Conservation (phyloP, 2,888 invertebrate genomes). For the Listrodromus nycthemerus region DNA sequence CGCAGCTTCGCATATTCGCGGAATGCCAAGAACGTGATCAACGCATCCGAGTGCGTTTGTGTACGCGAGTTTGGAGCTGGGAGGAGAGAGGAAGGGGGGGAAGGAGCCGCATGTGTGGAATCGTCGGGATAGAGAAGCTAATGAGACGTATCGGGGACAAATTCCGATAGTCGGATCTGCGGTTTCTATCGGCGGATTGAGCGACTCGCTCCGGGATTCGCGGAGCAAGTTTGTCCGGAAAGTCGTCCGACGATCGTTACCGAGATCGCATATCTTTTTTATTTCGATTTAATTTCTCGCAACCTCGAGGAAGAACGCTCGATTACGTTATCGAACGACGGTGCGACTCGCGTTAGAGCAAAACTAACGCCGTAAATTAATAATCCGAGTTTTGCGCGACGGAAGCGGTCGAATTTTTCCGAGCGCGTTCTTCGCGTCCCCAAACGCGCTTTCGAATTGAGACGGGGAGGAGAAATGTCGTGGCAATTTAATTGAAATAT, state of each 20-base stretch:
- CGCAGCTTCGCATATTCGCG: constrained; percentile 48
- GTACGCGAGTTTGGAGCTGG: not conserved
- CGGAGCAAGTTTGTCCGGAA: constrained; percentile 77
- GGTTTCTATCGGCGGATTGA: constrained; percentile 52
- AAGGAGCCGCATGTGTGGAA: constrained; percentile 2
- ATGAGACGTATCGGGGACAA: constrained; percentile 81
- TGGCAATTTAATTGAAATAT: too few relatives aligned
- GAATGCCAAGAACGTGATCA: constrained; percentile 57
- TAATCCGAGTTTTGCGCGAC: too few relatives aligned
- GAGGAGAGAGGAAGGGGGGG: not conserved
- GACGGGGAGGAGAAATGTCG: too few relatives aligned
- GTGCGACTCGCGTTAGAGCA: not conserved
- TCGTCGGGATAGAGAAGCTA: constrained; percentile 70
- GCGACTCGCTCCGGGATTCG: constrained; percentile 47
- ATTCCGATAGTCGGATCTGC: constrained; percentile 75
- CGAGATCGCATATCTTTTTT: constrained; percentile 3
- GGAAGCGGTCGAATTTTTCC: too few relatives aligned
- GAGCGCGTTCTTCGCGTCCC: too few relatives aligned
- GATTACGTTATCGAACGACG: not conserved
- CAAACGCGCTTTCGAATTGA: too few relatives aligned
- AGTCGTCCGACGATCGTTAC: constrained; percentile 73
- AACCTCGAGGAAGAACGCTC: constrained; percentile 48
- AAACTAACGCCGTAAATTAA: not conserved
- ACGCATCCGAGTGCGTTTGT: constrained; percentile 20
- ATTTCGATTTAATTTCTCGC: constrained; percentile 19